Percentiles rank a stretch among this genome's conserved stretches.
Evolutionary conservation across 2,797 vertebrate species (phyloP).

Genomic region (Synaphobranchus kaupii): DNA sequence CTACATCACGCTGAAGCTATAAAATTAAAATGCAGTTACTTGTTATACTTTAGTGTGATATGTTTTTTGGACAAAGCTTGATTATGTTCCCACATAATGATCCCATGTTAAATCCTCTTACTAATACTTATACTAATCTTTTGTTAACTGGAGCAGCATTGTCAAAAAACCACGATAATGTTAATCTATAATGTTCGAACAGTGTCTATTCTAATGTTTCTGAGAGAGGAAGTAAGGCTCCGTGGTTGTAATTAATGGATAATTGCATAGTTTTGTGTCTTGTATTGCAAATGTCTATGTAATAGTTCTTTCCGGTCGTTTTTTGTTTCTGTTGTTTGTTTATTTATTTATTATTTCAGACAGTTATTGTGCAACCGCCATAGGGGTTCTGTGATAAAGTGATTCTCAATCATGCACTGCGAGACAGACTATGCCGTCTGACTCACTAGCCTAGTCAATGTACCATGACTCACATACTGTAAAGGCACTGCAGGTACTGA

Average conservation of each 20-base stretch:
- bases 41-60: not conserved
- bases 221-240: not conserved
- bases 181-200: not conserved
- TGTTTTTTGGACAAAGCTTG: not conserved
- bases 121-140: too few relatives aligned
- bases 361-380: not conserved
- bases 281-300: too few relatives aligned
- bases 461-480: slow-evolving; percentile 14
- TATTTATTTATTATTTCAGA: not conserved
- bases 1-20: not conserved
- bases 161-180: not conserved
- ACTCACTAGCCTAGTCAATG: slow-evolving; percentile 14
- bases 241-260: not conserved
- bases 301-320: not conserved
- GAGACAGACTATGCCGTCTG: not conserved
- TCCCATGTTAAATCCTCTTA: not conserved
- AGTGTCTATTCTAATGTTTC: not conserved
- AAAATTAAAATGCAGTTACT: not conserved
- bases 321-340: not conserved
- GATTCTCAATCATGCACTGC: not conserved
- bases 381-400: not conserved
- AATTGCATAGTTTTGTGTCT: too few relatives aligned
- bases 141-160: not conserved
- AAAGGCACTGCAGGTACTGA: not conserved
- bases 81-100: not conserved